Evolutionary conservation across 2,888 invertebrate genomes (phyloP).

Genomic region (Anoncus sp.): DNA sequence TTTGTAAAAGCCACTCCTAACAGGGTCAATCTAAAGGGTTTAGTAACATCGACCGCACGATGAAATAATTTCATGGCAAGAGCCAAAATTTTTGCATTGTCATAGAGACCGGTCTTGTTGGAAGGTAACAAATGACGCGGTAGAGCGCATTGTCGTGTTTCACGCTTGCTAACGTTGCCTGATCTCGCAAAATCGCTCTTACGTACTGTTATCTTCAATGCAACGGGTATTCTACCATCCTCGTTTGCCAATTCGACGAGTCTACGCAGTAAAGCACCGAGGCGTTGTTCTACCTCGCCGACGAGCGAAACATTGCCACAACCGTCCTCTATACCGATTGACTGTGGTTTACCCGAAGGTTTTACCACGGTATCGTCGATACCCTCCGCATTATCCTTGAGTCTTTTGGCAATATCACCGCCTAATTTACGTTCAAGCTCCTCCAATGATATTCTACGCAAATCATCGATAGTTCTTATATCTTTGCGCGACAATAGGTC

Average conservation of each 20-base stretch:
- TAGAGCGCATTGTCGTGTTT: slow-evolving; percentile 88
- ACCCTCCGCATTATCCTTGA: slow-evolving; percentile 90
- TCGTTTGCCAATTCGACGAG: slow-evolving; percentile 89
- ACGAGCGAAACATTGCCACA: slow-evolving; percentile 90
- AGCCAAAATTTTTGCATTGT: slow-evolving; percentile 87
- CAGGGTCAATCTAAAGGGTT: slow-evolving; percentile 92
- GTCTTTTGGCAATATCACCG: slow-evolving; percentile 87
- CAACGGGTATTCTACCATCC: slow-evolving; percentile 91
- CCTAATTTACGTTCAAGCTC: slow-evolving; percentile 86
- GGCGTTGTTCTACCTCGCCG: slow-evolving; percentile 90
- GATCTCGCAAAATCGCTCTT: slow-evolving; percentile 88
- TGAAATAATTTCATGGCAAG: slow-evolving; percentile 91
- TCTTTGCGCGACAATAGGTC: slow-evolving; percentile 85
- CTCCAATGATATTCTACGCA: slow-evolving; percentile 87
- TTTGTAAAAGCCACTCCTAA: slow-evolving; percentile 93
- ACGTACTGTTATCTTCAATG: slow-evolving; percentile 89
- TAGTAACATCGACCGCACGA: slow-evolving; percentile 88
- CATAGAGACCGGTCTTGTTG: slow-evolving; percentile 84
- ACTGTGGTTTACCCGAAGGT: slow-evolving; percentile 90
- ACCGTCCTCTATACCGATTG: slow-evolving; percentile 92
- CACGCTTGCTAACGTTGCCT: slow-evolving; percentile 86
- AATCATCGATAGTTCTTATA: slow-evolving; percentile 87
- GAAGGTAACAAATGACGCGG: slow-evolving; percentile 87
- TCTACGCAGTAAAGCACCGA: slow-evolving; percentile 88
- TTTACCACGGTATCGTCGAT: slow-evolving; percentile 90